These are phyloP conservation scores for Pitangus sulphuratus DNA, from an alignment of 2,797 vertebrate species.

Conservation along the genomic window DNA sequence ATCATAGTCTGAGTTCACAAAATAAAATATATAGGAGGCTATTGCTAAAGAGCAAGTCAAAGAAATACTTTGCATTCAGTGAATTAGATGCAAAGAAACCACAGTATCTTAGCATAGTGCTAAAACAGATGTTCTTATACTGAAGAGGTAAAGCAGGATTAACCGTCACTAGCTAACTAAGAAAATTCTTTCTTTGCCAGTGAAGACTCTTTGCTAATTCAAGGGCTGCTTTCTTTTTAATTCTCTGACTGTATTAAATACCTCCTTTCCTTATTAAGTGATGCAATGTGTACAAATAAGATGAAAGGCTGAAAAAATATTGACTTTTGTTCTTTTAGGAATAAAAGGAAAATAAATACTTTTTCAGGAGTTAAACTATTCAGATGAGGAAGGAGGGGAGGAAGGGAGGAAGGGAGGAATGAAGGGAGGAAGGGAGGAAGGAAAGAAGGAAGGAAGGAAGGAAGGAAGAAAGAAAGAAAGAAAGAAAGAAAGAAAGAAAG, in stretches of 20 bases:
- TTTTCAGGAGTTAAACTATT: neutral
- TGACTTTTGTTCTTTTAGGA: neutral
- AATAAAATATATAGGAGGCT: neutral
- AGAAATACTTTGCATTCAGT: neutral
- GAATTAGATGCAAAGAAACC: neutral
- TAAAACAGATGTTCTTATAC: neutral
- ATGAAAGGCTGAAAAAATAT: neutral
- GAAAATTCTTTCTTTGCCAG: neutral
- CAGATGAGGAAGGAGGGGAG: fast-evolving
- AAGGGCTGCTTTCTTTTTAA: neutral
- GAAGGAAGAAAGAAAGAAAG: too few relatives aligned
- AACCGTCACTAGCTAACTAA: neutral
- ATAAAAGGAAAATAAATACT: neutral
- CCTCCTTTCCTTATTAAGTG: neutral
- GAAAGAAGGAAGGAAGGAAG: too few relatives aligned
- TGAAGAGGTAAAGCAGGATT: neutral
- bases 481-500: too few relatives aligned
- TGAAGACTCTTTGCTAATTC: neutral
- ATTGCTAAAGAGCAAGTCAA: neutral
- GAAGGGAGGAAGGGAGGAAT: too few relatives aligned
- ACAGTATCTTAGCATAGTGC: neutral
- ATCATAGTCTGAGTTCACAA: neutral
- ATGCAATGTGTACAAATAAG: neutral
- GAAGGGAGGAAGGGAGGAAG: too few relatives aligned
- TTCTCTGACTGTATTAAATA: neutral